Base-by-base conservation (phyloP, 2,888 invertebrate species). In the Drosophila demipolita region DNA sequence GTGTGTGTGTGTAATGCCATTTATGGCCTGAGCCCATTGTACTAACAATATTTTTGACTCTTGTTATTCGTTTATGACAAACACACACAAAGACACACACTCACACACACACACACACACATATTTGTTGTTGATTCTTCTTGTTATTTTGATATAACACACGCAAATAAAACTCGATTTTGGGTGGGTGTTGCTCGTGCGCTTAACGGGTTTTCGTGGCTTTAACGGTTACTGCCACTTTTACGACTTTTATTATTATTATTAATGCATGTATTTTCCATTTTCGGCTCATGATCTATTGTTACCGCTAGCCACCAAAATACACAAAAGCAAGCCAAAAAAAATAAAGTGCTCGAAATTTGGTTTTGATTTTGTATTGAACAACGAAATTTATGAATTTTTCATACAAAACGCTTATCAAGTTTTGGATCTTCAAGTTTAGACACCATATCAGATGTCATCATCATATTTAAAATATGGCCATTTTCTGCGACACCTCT, bases 131-230 rank as follows among this genome's bases (percentile, higher is more conserved):
- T 35, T 62, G 50, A 60, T 70, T 75, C 55, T 75, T 66, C 36
- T 57, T 58, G 11, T 26, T 52, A 3, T 48, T 80, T 66, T 45
- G 61, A 64, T 61, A 73, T 73, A 74, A 73, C 78, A 73, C 29
- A 58, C 45, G 45, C 35, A 66, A 33, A 62, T 26, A 38, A 55
- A 76, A 55, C 35, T 70, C 54, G 54, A 9, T 42, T 65, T 73
- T 49, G 83, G 72, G 86, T 90, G 90, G 87, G 87, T 87, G 87
- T 89, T 87, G 83, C 87, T 89, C 87, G 89, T 87, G 90, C 90
- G 90, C 78, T 87, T 90, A 89, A 87, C 87, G 89, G 89, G 89
- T 84, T 90, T 87, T 84, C 80, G 69, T 75, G 73, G 89, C 87
- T 84, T 87, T 89, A 90, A 87, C 87, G 89, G 90, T 87, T 82